Percentiles rank a stretch among this genome's conserved stretches.
phyloP scores from a whole-genome alignment of 2,888 invertebrate genomes.

The Cheilosia impressa region DNA sequence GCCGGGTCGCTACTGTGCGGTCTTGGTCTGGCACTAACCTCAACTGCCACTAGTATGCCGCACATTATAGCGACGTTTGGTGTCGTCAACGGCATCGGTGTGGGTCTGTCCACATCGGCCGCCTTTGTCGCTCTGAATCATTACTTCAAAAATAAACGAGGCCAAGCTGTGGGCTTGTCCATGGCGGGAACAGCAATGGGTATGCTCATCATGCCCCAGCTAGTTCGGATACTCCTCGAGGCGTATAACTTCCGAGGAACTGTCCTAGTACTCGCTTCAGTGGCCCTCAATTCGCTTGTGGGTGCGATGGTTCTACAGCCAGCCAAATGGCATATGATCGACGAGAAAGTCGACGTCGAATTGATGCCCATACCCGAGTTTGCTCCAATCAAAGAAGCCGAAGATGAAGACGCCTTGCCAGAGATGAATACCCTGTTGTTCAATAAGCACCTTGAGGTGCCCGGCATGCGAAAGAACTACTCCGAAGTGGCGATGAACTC shows the following conservation, averaged over 20 bases:
- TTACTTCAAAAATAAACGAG: conserved; percentile 90
- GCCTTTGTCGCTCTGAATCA: conserved; percentile 92
- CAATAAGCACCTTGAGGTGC: conserved; percentile 79
- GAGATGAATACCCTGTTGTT: conserved; percentile 83
- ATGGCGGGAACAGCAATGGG: conserved; percentile 92
- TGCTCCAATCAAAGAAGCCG: conserved; percentile 88
- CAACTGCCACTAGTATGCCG: conserved; percentile 88
- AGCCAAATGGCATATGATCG: conserved; percentile 88
- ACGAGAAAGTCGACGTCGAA: conserved; percentile 82
- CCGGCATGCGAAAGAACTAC: conserved; percentile 83
- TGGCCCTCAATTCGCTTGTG: conserved; percentile 88
- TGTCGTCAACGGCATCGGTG: conserved; percentile 91
- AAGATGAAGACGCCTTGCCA: conserved; percentile 85
- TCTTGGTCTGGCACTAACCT: conserved; percentile 87
- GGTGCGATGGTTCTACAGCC: conserved; percentile 89
- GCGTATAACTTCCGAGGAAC: conserved; percentile 88
- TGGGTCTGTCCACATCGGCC: conserved; percentile 90
- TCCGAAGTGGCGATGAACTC: conserved; percentile 83
- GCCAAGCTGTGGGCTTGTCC: conserved; percentile 91
- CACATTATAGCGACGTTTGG: conserved; percentile 90
- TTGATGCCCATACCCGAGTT: conserved; percentile 84
- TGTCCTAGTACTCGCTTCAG: conserved; percentile 87
- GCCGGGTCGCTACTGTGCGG: conserved; percentile 88
- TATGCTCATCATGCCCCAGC: conserved; percentile 91
- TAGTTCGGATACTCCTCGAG: conserved; percentile 87